Base-by-base conservation (phyloP, 2,888 invertebrate species). In the Melieria picta region DNA sequence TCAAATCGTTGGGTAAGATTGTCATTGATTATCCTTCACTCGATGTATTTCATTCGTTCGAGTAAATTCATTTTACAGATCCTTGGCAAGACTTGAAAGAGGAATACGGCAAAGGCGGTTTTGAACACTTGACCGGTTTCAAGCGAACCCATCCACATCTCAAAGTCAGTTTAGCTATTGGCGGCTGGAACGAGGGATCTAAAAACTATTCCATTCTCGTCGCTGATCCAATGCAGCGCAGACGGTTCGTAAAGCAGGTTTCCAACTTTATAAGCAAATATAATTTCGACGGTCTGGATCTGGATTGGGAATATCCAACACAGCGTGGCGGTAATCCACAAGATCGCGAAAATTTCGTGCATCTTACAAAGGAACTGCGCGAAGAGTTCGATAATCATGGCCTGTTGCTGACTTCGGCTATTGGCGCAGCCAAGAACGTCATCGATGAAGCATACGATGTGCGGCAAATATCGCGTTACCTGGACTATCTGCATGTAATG, bases 161-260 rank as follows among this genome's bases (percentile, higher is more conserved):
- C 60, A 93, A 78, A 69, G 91, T 93, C 5, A 90, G 92, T 4
- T 84, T 96, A 10, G 96, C 95, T 0, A 93, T 97, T 55, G 96
- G 96, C 0, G 96, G 96, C 0, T 96, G 96, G 96, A 96, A 95
- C 83, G 95, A 96, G 83, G 96, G 95, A 0, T 95, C 95, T 1
- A 82, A 80, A 69, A 87, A 87, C 76, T 87, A 87, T 64, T 87
- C 86, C 1, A 80, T 79, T 1, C 88, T 96, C 87, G 93, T 92
- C 0, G 89, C 91, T 4, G 90, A 90, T 64, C 88, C 91, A 0
- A 89, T 89, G 13, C 87, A 89, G 65, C 89, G 96, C 64, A 87
- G 88, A 4, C 88, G 87, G 63, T 96, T 96, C 80, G 90, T 94
- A 0, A 86, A 89, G 52, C 94, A 93, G 77, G 92, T 92, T 0